Percentiles rank a stretch among this genome's conserved stretches.
These are phyloP conservation scores for Hemibagrus wyckioides DNA, from an alignment of 2,113 vertebrate species.

Conservation along the genomic window DNA sequence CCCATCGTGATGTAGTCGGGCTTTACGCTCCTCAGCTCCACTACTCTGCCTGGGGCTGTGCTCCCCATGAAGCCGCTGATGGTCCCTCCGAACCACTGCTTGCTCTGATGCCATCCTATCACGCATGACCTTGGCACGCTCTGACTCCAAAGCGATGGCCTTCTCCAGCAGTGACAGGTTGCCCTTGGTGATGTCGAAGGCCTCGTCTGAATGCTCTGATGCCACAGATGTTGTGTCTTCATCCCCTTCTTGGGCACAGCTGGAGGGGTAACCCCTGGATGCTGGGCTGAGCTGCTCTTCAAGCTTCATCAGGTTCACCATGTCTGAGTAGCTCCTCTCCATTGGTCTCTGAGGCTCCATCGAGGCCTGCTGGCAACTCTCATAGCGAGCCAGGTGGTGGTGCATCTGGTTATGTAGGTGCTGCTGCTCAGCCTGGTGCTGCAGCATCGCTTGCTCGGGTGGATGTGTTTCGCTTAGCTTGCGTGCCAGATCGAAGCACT, in stretches of 20 bases:
- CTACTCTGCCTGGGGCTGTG: constrained; percentile 86
- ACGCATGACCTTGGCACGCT: constrained; percentile 95
- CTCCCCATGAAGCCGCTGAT: constrained; percentile 73
- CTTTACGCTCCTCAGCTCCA: constrained; percentile 85
- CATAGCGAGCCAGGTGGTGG: constrained; percentile 65
- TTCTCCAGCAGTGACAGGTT: constrained; percentile 98
- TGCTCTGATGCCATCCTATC: constrained; percentile 88
- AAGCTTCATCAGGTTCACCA: constrained; percentile 95
- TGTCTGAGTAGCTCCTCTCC: constrained; percentile 93
- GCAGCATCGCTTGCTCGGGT: constrained; percentile 58
- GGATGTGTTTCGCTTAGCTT: constrained; percentile 89
- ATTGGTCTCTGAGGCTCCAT: constrained; percentile 75
- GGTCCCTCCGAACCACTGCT: constrained; percentile 78
- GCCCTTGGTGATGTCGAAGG: constrained; percentile 98
- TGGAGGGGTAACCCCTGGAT: constrained; percentile 80
- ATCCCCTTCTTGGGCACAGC: constrained; percentile 83
- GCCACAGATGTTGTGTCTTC: constrained; percentile 92
- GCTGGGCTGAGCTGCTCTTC: constrained; percentile 95
- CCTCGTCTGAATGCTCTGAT: constrained; percentile 95
- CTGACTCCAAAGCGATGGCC: constrained; percentile 95
- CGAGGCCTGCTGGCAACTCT: constrained; percentile 70
- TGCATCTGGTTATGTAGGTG: constrained; percentile 59
- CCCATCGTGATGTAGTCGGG: constrained; percentile 87
- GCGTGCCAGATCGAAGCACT: constrained; percentile 95
- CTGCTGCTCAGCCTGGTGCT: constrained; percentile 40